A percentile compares a stretch with the other conserved stretches of the same genome.
Evolutionary conservation across 2,888 invertebrate genomes (phyloP).

Genomic region (Piscicola geometra): DNA sequence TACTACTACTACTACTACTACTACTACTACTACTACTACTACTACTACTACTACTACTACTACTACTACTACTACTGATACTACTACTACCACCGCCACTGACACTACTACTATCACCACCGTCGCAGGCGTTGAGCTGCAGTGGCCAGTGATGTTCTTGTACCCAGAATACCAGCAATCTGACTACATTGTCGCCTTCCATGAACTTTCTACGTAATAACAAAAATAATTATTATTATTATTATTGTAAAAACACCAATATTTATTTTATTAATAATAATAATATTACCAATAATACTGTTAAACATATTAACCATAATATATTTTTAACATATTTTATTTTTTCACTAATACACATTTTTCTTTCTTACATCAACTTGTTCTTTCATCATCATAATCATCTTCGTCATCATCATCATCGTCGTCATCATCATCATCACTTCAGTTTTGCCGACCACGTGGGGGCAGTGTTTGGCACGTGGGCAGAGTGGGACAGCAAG

Average conservation of each 20-base stretch:
- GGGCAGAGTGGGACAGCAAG: conserved; percentile 40
- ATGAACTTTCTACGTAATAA: conserved; percentile 37
- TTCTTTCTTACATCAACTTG: not conserved
- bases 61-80: no score
- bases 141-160: conserved; percentile 82
- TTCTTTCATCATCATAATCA: not conserved
- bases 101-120: no score
- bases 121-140: conserved; percentile 56
- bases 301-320: not conserved
- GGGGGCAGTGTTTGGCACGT: conserved; percentile 38
- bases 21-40: no score
- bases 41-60: no score
- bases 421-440: not conserved
- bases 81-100: no score
- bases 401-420: conserved; percentile 1
- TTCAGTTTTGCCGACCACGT: conserved; percentile 42
- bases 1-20: no score
- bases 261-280: not conserved
- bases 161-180: conserved; percentile 83
- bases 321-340: conserved; percentile 7
- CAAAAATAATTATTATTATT: not conserved
- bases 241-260: not conserved
- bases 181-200: conserved; percentile 69
- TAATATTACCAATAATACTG: not conserved
- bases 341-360: not conserved